Conservation (phyloP, 2,797 vertebrate species). For the Hydrolagus colliei region DNA sequence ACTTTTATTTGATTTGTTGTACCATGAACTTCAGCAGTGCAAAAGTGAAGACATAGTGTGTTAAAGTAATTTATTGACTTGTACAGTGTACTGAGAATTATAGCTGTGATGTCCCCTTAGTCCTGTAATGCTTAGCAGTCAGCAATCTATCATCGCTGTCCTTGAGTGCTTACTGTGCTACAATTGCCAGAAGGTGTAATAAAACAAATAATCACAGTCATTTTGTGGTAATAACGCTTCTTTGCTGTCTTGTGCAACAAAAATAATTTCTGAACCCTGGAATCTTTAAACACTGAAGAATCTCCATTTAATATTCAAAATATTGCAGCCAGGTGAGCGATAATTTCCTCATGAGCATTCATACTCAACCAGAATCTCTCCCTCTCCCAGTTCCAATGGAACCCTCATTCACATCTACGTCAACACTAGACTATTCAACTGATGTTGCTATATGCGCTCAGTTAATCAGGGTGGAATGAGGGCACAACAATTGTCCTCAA, state of each 20-base stretch:
- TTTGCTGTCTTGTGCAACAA: conserved; percentile 16
- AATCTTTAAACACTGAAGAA: neutral
- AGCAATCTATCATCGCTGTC: neutral
- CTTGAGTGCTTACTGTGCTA: conserved; percentile 14
- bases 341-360: no score
- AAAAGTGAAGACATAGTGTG: neutral
- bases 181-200: conserved; percentile 20
- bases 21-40: neutral
- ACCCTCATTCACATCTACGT: no score
- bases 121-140: conserved; percentile 4
- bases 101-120: neutral
- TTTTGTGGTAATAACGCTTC: conserved; percentile 5
- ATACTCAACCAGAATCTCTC: no score
- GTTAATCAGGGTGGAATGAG: no score
- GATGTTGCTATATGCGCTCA: no score
- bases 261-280: conserved; percentile 5
- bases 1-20: neutral
- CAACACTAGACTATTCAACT: no score
- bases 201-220: conserved; percentile 19
- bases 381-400: no score
- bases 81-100: conserved; percentile 17
- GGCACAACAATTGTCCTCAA: no score
- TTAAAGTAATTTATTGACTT: conserved; percentile 10
- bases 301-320: neutral
- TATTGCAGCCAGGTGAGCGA: no score